Evolutionary conservation across 2,888 invertebrate species (phyloP).

Genomic region (Malthinus seriepunctatus): DNA sequence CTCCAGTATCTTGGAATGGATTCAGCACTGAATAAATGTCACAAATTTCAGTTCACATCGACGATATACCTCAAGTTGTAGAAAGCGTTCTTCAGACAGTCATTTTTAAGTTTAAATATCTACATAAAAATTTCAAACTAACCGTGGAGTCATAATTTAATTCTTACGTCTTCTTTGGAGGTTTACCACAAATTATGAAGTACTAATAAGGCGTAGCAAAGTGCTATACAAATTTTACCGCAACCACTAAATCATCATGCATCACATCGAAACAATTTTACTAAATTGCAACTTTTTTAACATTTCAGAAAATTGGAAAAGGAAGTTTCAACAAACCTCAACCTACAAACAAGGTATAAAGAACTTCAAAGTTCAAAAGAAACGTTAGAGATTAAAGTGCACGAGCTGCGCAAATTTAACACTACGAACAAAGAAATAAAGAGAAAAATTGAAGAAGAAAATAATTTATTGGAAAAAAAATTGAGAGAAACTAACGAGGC

Average conservation of each 20-base stretch:
- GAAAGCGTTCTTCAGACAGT: too few relatives aligned
- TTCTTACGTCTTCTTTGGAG: too few relatives aligned
- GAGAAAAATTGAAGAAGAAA: slow-evolving; percentile 17
- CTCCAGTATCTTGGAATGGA: too few relatives aligned
- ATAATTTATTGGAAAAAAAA: slow-evolving; percentile 3
- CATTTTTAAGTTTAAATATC: too few relatives aligned
- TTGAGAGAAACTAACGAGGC: not conserved
- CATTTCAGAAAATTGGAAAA: slow-evolving; percentile 10
- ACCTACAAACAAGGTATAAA: slow-evolving; percentile 4
- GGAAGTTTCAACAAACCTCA: not conserved
- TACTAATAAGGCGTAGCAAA: not conserved
- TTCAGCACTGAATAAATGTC: too few relatives aligned
- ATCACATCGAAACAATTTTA: not conserved
- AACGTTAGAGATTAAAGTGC: slow-evolving; percentile 3
- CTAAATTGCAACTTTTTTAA: not conserved
- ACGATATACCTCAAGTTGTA: too few relatives aligned
- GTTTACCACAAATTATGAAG: too few relatives aligned
- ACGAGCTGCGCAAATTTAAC: slow-evolving; percentile 4
- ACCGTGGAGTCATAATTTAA: too few relatives aligned
- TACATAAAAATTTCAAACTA: too few relatives aligned
- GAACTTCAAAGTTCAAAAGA: not conserved
- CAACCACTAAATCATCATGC: too few relatives aligned
- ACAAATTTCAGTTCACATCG: too few relatives aligned
- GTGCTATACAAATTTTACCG: too few relatives aligned
- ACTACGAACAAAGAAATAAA: not conserved